Evolutionary conservation across 1,140 invertebrate species (phyloP).

Genomic region (Choristoneura fumiferana): DNA sequence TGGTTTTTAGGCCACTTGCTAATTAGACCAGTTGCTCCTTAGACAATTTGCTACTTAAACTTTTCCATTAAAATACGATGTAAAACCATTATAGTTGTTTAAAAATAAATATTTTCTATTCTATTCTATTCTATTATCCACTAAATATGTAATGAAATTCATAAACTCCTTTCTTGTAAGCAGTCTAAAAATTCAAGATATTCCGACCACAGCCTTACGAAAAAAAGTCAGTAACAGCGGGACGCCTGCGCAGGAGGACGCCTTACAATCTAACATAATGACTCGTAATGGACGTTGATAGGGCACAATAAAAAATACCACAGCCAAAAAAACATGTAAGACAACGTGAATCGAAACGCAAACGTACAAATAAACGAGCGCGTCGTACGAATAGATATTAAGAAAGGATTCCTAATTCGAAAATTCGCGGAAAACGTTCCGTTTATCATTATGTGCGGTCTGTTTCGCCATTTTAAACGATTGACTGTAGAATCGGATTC

Average conservation of each 20-base stretch:
- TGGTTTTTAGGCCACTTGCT: too few species aligned
- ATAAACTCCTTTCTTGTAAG: too few species aligned
- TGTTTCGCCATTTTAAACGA: constrained; percentile 9
- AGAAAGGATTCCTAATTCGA: neutral
- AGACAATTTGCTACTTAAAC: too few species aligned
- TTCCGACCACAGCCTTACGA: constrained; percentile 1
- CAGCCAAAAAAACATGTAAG: constrained; percentile 28
- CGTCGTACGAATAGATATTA: neutral
- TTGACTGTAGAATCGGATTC: neutral
- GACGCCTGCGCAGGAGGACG: constrained; percentile 38
- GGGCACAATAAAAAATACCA: constrained; percentile 40
- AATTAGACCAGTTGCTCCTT: too few species aligned
- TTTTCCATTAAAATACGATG: too few species aligned
- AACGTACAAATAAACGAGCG: neutral
- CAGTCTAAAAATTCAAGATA: too few species aligned
- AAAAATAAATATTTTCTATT: too few species aligned
- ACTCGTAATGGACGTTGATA: constrained; percentile 54
- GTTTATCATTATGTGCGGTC: constrained; percentile 1
- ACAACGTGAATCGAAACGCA: constrained; percentile 25
- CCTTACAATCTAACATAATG: constrained; percentile 52
- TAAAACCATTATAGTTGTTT: too few species aligned
- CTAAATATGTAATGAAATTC: too few species aligned
- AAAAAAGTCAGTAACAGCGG: constrained; percentile 41
- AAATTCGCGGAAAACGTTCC: constrained; percentile 14
- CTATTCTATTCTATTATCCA: too few species aligned